Conservation (phyloP, 2,113 vertebrate species). For the Antechinus flavipes region DNA sequence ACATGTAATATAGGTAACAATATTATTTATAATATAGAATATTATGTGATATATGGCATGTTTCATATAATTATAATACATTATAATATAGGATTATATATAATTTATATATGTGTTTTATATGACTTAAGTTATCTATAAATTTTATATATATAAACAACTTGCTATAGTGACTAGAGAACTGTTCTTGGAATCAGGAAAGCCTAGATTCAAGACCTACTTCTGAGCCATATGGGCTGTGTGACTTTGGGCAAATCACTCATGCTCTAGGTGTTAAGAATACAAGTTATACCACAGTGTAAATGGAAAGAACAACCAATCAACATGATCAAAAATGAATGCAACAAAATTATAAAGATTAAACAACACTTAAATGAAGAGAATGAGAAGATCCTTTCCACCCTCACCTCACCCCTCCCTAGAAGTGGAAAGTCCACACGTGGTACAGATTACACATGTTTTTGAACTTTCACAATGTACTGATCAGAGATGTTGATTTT, state of each 20-base stretch:
- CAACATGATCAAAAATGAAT: not conserved
- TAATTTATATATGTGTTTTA: too few relatives aligned
- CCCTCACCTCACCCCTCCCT: too few relatives aligned
- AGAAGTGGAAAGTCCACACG: not conserved
- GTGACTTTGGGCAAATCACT: not conserved
- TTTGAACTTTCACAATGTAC: not conserved
- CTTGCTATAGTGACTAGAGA: not conserved
- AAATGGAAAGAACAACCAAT: not conserved
- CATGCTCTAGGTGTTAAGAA: not conserved
- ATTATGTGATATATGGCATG: too few relatives aligned
- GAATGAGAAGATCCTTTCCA: not conserved
- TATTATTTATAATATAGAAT: too few relatives aligned
- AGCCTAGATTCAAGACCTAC: not conserved
- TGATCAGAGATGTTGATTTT: not conserved
- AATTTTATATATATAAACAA: too few relatives aligned
- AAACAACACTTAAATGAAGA: not conserved
- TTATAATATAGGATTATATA: too few relatives aligned
- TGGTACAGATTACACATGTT: not conserved
- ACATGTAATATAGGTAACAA: too few relatives aligned
- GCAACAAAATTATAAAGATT: not conserved
- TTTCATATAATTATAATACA: too few relatives aligned
- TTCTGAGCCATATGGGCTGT: not conserved
- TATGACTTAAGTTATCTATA: too few relatives aligned
- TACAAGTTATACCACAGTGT: not conserved
- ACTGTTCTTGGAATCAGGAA: not conserved